Evolutionary conservation across 2,888 invertebrate genomes (phyloP), one percentile per base, ranked within the genome.

Genomic region (Pherbina coryleti): DNA sequence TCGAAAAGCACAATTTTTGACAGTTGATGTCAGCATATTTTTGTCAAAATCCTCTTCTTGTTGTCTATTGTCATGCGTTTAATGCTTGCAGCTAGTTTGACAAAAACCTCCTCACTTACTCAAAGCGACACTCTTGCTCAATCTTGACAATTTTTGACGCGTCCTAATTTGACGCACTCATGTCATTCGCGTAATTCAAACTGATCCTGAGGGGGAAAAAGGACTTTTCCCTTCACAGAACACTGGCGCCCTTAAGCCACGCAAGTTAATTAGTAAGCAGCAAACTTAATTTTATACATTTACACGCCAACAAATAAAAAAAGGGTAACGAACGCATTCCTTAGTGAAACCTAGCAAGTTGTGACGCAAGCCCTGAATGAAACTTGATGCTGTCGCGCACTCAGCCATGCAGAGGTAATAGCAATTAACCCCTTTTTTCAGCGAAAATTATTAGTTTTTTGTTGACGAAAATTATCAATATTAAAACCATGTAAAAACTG

Each of bases 341-440:
- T 64, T 14, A 8, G 25, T 37, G 75, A 75, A 75, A 22, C 66
- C 67, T n/a, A 22, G 53, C 31, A 74, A 74, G 64, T 51, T 25
- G 25, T 17, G 64, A 64, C 66, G 51, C 53, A 55, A 55, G 55
- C 66, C 73, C 14, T n/a, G 60, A 5, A 28, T 31, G 74, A 49
- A 64, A 66, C 53, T 25, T 37, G 67, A 75, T 37, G 53, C 22
- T 22, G 66, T n/a, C 37, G 53, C 17, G 37, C 22, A n/a, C 28
- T n/a, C n/a, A 51, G 62, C 72, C 77, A 79, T 28, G 64, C 64
- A 9, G 64, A 31, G 64, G 64, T 62, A 70, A 71, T 69, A 80
- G 78, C 79, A 81, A 81, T 81, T 81, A 81, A 70, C 79, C 77
- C 19, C 60, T 81, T 79, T 77, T 76, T 79, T 75, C 25, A 25